phyloP scores from a whole-genome alignment of 1,140 invertebrate species.

The Xylocopa sonorina region DNA sequence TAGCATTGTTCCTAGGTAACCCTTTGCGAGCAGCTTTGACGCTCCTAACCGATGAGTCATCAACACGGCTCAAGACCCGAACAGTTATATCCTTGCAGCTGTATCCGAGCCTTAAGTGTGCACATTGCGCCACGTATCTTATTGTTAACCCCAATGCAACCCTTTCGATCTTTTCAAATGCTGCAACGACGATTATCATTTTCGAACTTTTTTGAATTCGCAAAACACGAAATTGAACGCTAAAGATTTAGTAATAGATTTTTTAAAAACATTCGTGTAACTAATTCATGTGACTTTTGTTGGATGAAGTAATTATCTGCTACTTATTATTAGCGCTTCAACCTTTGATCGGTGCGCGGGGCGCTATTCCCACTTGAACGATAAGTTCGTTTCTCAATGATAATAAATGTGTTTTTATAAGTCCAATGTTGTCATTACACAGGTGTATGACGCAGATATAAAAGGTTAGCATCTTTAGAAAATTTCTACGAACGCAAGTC shows the following conservation, averaged over 20 bases:
- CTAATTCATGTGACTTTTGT: too few relatives aligned
- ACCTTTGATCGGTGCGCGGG: conserved; percentile 24
- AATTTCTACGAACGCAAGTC: background rate
- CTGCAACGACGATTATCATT: too few relatives aligned
- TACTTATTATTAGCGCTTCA: conserved; percentile 41
- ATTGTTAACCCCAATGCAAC: background rate
- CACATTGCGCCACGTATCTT: background rate
- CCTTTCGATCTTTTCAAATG: background rate
- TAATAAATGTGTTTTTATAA: conserved; percentile 7
- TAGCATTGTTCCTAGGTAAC: background rate
- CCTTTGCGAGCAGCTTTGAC: background rate
- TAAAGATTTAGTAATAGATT: too few relatives aligned
- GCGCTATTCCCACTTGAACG: background rate
- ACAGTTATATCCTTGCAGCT: conserved; percentile 36
- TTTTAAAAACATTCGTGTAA: too few relatives aligned
- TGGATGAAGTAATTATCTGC: conserved; percentile 10
- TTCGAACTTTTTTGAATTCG: background rate
- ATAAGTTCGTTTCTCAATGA: conserved; percentile 20
- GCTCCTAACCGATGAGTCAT: conserved; percentile 27
- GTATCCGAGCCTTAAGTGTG: conserved; percentile 15
- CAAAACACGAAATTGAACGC: too few relatives aligned
- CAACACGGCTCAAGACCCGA: conserved; percentile 32
- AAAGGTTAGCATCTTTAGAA: background rate
- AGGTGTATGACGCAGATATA: background rate
- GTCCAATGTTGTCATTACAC: background rate